phyloP scores from a whole-genome alignment of 2,888 invertebrate genomes.

The Argynnis bischoffii region DNA sequence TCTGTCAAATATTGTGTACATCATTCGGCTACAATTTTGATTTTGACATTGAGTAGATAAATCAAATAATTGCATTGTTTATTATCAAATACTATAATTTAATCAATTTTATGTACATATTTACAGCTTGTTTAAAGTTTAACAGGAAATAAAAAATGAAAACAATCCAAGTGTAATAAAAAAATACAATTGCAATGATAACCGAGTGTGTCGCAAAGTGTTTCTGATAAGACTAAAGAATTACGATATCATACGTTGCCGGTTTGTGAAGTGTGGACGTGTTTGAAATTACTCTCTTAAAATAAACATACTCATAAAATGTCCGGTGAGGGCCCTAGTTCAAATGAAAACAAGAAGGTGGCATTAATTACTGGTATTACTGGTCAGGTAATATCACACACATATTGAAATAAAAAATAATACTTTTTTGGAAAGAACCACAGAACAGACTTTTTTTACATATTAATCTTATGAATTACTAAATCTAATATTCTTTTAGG shows the following conservation, averaged over 20 bases:
- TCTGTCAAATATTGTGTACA: too few relatives aligned
- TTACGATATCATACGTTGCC: constrained; percentile 38
- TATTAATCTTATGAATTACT: too few relatives aligned
- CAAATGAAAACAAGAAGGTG: constrained; percentile 80
- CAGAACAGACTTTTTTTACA: background rate
- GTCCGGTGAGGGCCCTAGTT: constrained; percentile 64
- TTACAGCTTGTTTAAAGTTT: too few relatives aligned
- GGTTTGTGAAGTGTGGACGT: constrained; percentile 46
- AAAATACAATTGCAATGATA: background rate
- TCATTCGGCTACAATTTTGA: background rate
- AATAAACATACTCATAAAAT: constrained; percentile 47
- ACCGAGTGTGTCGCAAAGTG: constrained; percentile 31
- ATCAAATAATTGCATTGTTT: too few relatives aligned
- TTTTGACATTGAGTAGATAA: constrained; percentile 2
- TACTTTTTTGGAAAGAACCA: background rate
- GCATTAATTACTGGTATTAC: constrained; percentile 98
- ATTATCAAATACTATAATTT: too few relatives aligned
- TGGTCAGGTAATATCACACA: constrained; percentile 88
- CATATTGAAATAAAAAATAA: background rate
- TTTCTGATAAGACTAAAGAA: constrained; percentile 45
- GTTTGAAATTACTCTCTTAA: constrained; percentile 36
- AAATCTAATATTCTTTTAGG: constrained; percentile 81
- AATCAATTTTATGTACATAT: too few relatives aligned
- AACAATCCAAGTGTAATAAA: background rate
- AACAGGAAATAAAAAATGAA: background rate